Conservation (phyloP, 2,888 invertebrate genomes). For the Drosophila algonquin region DNA sequence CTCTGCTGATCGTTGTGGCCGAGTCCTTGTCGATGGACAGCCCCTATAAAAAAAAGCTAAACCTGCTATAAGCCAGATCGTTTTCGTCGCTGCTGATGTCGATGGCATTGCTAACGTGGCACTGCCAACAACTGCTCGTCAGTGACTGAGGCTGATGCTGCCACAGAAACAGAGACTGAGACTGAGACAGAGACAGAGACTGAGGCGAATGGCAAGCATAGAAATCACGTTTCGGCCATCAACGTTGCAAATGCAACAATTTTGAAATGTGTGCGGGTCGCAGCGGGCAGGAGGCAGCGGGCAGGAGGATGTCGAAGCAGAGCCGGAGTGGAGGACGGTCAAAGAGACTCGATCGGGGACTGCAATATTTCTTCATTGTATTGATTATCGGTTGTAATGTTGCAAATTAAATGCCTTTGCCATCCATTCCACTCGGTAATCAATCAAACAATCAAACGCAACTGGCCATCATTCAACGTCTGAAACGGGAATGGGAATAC, state of each 20-base stretch:
- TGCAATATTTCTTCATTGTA: slow-evolving; percentile 76
- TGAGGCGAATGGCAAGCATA: slow-evolving; percentile 67
- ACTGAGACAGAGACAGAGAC: slow-evolving; percentile 1
- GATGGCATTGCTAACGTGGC: slow-evolving; percentile 39
- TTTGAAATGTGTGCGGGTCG: slow-evolving; percentile 57
- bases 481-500: slow-evolving; percentile 5
- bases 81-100: slow-evolving; percentile 27
- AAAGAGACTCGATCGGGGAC: slow-evolving; percentile 1
- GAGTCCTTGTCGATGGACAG: slow-evolving; percentile 26
- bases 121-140: slow-evolving; percentile 28
- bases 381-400: slow-evolving; percentile 82
- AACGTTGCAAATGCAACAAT: slow-evolving; percentile 79
- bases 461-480: slow-evolving; percentile 61
- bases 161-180: no score
- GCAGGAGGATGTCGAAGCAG: background rate
- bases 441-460: slow-evolving; percentile 76
- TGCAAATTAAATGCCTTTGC: slow-evolving; percentile 82
- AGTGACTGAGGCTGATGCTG: slow-evolving; percentile 21
- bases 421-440: slow-evolving; percentile 44
- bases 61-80: slow-evolving; percentile 75
- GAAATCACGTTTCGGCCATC: slow-evolving; percentile 81
- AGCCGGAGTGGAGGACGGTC: background rate
- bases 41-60: slow-evolving; percentile 49
- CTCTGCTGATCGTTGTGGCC: slow-evolving; percentile 27
- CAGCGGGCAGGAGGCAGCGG: background rate